phyloP scores from a whole-genome alignment of 1,140 invertebrate species.

The Bombus confusus region DNA sequence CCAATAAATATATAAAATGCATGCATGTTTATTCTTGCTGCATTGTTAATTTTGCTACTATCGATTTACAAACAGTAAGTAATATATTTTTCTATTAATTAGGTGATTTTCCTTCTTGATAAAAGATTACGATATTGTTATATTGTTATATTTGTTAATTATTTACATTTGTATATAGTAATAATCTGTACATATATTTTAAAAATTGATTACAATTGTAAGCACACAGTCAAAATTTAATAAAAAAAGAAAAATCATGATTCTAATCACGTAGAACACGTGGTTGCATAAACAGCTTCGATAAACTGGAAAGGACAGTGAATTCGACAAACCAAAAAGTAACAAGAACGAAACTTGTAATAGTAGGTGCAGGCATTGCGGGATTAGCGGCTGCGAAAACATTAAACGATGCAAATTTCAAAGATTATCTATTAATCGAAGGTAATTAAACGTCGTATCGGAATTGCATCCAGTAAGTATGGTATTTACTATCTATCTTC shows the following conservation, averaged over 20 bases:
- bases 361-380: slow-evolving; percentile 86
- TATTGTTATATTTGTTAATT: background rate
- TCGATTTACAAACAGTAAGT: background rate
- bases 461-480: slow-evolving; percentile 1
- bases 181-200: background rate
- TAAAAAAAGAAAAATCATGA: slow-evolving; percentile 20
- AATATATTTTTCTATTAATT: background rate
- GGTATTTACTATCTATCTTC: background rate
- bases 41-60: background rate
- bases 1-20: background rate
- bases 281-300: slow-evolving; percentile 46
- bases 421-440: slow-evolving; percentile 85
- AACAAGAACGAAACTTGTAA: slow-evolving; percentile 77
- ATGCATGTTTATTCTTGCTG: slow-evolving; percentile 4
- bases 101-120: background rate
- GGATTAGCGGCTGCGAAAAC: slow-evolving; percentile 84
- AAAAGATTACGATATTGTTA: background rate
- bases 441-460: slow-evolving; percentile 70
- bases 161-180: background rate
- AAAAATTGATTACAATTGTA: slow-evolving; percentile 23
- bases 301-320: slow-evolving; percentile 60
- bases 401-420: slow-evolving; percentile 80
- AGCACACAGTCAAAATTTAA: slow-evolving; percentile 10
- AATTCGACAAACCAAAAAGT: slow-evolving; percentile 12
- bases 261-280: slow-evolving; percentile 70